These are phyloP conservation scores for Sceloporus undulatus DNA, from an alignment of 2,113 vertebrate species.

Conservation along the genomic window DNA sequence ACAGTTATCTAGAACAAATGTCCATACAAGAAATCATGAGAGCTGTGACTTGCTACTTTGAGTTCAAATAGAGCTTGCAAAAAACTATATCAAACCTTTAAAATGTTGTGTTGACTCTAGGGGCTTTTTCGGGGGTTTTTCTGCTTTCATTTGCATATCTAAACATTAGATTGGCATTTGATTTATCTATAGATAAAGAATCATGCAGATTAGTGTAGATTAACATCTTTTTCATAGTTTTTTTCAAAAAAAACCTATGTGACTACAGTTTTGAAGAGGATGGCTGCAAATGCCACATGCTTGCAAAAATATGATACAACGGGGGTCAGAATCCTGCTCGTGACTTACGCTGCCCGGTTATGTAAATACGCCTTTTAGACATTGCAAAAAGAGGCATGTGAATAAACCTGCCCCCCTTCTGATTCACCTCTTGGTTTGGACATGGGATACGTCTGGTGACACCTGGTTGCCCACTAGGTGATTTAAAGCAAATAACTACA, in stretches of 20 bases:
- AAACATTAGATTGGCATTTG: background rate
- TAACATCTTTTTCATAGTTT: background rate
- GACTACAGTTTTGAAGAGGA: background rate
- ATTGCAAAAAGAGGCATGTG: too few species aligned
- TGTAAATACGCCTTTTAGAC: too few species aligned
- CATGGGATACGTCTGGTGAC: too few species aligned
- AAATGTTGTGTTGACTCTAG: background rate
- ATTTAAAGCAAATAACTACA: too few species aligned
- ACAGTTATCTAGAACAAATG: background rate
- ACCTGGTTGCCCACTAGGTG: too few species aligned
- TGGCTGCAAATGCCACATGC: background rate
- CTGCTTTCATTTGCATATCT: background rate
- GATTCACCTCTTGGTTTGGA: too few species aligned
- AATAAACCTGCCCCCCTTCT: too few species aligned
- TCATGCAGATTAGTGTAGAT: background rate
- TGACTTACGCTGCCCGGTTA: too few species aligned
- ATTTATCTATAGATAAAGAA: background rate
- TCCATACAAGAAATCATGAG: background rate
- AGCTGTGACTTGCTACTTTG: too few species aligned
- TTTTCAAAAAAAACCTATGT: background rate
- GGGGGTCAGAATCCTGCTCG: too few species aligned
- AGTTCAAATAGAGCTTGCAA: background rate
- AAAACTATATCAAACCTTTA: background rate
- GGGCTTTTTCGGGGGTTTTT: background rate
- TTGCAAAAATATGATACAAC: background rate